These are phyloP conservation scores for Aproaerema taeniolella DNA, from an alignment of 2,888 invertebrate genomes.

Conservation along the genomic window DNA sequence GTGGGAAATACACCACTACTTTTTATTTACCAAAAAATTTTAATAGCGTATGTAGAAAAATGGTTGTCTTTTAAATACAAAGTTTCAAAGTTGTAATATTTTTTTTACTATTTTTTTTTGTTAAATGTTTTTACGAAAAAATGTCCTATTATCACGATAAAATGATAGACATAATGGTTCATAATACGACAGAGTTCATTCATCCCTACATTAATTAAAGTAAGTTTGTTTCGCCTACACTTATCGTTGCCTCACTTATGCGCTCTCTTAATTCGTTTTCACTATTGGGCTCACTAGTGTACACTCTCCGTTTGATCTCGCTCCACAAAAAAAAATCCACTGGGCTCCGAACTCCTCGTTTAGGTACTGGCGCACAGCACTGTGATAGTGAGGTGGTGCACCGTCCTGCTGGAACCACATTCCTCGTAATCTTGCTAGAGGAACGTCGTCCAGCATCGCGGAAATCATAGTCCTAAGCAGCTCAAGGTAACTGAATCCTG, in stretches of 20 bases:
- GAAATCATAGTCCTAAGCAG: constrained; percentile 4
- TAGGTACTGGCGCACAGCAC: background rate
- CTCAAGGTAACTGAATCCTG: constrained; percentile 6
- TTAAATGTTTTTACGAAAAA: no score
- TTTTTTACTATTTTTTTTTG: no score
- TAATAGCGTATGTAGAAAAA: no score
- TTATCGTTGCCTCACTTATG: background rate
- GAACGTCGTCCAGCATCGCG: background rate
- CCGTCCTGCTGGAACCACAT: constrained; percentile 19
- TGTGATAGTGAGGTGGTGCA: constrained; percentile 8
- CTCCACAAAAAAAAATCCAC: constrained; percentile 9
- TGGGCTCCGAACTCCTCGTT: constrained; percentile 2
- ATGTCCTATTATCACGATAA: no score
- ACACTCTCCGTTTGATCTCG: constrained; percentile 1
- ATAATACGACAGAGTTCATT: no score
- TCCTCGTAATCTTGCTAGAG: constrained; percentile 5
- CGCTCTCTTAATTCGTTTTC: background rate
- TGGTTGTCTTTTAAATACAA: no score
- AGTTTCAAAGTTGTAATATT: no score
- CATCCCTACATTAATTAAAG: no score
- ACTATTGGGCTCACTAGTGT: background rate
- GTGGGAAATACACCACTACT: no score
- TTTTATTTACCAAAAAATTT: no score
- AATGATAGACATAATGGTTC: no score
- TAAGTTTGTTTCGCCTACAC: no score